Evolutionary conservation across 2,113 vertebrate genomes (phyloP).

Genomic region (Colaptes auratus): DNA sequence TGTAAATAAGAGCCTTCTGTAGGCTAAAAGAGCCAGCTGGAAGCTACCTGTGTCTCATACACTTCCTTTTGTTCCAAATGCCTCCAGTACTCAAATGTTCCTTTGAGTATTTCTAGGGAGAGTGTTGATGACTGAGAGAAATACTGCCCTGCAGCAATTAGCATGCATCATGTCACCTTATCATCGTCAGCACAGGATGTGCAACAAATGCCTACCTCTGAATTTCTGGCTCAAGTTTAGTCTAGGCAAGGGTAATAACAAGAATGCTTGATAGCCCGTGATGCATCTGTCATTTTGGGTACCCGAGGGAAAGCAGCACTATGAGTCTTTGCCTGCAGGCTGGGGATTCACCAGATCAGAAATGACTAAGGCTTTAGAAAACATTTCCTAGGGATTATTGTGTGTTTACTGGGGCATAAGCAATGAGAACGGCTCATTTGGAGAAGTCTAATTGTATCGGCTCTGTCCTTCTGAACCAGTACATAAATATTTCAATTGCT

Average conservation of each 20-base stretch:
- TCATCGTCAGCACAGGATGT: not conserved
- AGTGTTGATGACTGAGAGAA: constrained; percentile 1
- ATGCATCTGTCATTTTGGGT: not conserved
- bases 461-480: not conserved
- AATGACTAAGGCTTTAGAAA: not conserved
- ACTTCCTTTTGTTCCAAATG: constrained; percentile 30
- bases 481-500: not conserved
- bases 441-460: not conserved
- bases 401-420: not conserved
- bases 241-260: not conserved
- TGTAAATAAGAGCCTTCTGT: not conserved
- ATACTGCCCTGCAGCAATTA: constrained; percentile 2
- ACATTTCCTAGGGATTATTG: not conserved
- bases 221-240: not conserved
- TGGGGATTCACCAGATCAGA: not conserved
- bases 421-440: not conserved
- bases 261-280: not conserved
- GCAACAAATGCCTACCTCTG: not conserved
- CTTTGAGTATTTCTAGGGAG: constrained; percentile 37
- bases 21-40: not conserved
- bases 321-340: not conserved
- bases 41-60: constrained; percentile 37
- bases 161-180: not conserved
- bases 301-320: not conserved
- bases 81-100: constrained; percentile 3